phyloP scores from a whole-genome alignment of 1,140 invertebrate genomes.

The Drosophila prosaltans region DNA sequence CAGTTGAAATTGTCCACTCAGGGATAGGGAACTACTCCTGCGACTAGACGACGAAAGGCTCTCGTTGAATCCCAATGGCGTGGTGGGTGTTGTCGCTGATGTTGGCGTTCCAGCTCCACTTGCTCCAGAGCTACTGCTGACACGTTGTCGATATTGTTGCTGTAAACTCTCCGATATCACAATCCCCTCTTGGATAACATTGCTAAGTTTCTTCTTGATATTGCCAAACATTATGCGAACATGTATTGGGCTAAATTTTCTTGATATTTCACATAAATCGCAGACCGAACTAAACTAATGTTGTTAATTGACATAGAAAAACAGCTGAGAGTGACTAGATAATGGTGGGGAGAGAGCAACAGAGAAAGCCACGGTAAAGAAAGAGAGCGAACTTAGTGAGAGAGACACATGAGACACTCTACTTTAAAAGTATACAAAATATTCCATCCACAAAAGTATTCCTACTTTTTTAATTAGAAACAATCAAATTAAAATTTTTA shows the following conservation, averaged over 20 bases:
- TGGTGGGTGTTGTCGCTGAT: conserved; percentile 24
- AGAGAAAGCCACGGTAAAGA: conserved; percentile 28
- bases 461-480: not conserved
- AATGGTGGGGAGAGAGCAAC: conserved; percentile 26
- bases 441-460: too few species aligned
- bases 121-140: conserved; percentile 45
- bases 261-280: conserved; percentile 9
- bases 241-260: not conserved
- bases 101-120: conserved; percentile 34
- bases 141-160: conserved; percentile 74
- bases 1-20: conserved; percentile 39
- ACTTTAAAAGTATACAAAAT: not conserved
- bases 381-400: conserved; percentile 29
- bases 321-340: conserved; percentile 58
- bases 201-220: conserved; percentile 73
- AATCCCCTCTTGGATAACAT: conserved; percentile 72
- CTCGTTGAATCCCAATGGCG: conserved; percentile 47
- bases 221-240: conserved; percentile 68
- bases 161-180: conserved; percentile 76
- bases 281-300: conserved; percentile 5
- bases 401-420: not conserved
- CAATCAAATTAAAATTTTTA: not conserved
- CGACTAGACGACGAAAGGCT: conserved; percentile 44
- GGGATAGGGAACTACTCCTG: conserved; percentile 46
- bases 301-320: conserved; percentile 56